Conservation (phyloP, 1,140 invertebrate genomes). For the Magallana ariakensis region DNA sequence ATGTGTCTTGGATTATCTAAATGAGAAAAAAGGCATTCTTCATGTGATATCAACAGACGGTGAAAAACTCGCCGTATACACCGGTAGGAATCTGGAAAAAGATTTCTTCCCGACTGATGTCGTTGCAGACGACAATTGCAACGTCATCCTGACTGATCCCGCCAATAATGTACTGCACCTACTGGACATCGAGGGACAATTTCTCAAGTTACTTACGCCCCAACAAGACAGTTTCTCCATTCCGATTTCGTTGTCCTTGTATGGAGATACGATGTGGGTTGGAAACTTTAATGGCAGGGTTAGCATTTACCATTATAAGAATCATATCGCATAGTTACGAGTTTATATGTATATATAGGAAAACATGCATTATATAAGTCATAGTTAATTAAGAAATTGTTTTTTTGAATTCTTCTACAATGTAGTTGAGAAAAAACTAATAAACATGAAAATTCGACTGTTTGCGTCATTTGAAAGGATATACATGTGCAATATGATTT, state of each 20-base stretch:
- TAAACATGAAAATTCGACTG: too few relatives aligned
- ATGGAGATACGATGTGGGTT: conserved; percentile 2
- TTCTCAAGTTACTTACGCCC: background rate
- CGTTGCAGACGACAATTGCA: background rate
- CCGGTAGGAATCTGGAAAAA: background rate
- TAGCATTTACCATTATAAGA: background rate
- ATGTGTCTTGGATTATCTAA: conserved; percentile 14
- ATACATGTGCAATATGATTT: too few relatives aligned
- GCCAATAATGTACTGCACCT: conserved; percentile 6
- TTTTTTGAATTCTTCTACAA: too few relatives aligned
- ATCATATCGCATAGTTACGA: background rate
- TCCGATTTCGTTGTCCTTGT: conserved; percentile 18
- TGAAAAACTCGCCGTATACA: background rate
- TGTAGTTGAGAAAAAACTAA: too few relatives aligned
- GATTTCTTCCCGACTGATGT: background rate
- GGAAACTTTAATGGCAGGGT: background rate
- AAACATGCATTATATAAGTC: too few relatives aligned
- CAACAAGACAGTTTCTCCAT: background rate
- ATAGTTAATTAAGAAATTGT: too few relatives aligned
- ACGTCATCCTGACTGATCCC: conserved; percentile 16
- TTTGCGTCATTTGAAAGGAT: too few relatives aligned
- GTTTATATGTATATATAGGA: too few relatives aligned
- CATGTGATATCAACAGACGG: background rate
- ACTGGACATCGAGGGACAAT: background rate
- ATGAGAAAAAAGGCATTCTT: background rate